Evolutionary conservation across 2,888 invertebrate species (phyloP).

Genomic region (Drosophila imparisetae): DNA sequence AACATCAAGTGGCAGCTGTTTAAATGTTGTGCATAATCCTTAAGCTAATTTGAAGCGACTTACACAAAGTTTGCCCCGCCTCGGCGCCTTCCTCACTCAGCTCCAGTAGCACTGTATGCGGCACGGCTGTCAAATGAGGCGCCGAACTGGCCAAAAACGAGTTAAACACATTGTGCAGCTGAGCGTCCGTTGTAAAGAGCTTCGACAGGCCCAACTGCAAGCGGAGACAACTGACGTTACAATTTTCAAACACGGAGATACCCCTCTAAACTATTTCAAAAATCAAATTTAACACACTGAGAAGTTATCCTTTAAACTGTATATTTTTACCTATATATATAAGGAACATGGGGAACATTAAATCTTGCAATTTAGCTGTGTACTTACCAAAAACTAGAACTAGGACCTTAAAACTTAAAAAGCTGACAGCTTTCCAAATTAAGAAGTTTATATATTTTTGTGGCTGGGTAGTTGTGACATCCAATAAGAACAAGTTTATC

Average conservation of each 20-base stretch:
- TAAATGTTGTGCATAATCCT: slow-evolving; percentile 10
- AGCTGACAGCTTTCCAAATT: background rate
- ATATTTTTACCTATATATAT: background rate
- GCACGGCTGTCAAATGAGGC: slow-evolving; percentile 63
- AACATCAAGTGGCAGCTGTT: slow-evolving; percentile 34
- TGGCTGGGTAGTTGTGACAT: background rate
- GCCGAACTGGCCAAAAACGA: slow-evolving; percentile 60
- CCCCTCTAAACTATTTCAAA: background rate
- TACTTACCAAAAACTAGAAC: background rate
- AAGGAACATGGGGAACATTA: background rate
- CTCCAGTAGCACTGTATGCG: slow-evolving; percentile 56
- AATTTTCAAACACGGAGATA: background rate
- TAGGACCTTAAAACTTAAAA: background rate
- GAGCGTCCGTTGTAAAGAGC: slow-evolving; percentile 56
- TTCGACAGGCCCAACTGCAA: slow-evolving; percentile 59
- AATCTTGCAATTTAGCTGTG: background rate
- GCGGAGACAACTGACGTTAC: background rate
- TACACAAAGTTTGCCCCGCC: slow-evolving; percentile 53
- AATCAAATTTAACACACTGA: background rate
- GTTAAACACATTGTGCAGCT: slow-evolving; percentile 61
- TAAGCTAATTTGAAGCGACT: slow-evolving; percentile 21
- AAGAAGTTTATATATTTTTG: background rate
- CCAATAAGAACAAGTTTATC: background rate
- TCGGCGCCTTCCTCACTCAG: slow-evolving; percentile 56
- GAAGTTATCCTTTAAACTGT: background rate